These are phyloP conservation scores for Cephus rjabovi DNA, from an alignment of 2,888 invertebrate genomes.

Conservation along the genomic window DNA sequence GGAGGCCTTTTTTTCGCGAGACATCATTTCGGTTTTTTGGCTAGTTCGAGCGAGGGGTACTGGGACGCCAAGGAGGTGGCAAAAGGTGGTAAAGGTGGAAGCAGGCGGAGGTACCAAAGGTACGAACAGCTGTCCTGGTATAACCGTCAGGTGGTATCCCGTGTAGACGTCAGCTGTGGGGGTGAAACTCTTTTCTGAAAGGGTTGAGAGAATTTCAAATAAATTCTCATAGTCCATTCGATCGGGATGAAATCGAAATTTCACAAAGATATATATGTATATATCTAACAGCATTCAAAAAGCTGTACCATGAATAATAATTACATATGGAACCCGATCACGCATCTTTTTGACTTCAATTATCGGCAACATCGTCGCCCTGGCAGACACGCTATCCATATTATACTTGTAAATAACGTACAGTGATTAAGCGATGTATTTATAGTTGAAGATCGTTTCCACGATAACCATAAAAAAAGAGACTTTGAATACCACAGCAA, in stretches of 20 bases:
- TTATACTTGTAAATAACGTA: background rate
- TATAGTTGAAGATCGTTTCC: background rate
- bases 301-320: background rate
- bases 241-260: conserved; percentile 17
- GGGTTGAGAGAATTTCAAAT: conserved; percentile 38
- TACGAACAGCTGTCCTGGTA: conserved; percentile 51
- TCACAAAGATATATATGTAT: background rate
- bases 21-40: conserved; percentile 41
- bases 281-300: background rate
- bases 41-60: conserved; percentile 8
- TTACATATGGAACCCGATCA: background rate
- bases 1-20: conserved; percentile 3
- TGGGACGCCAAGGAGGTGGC: conserved; percentile 6
- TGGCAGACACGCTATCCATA: background rate
- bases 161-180: conserved; percentile 55
- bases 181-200: conserved; percentile 46
- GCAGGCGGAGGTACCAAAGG: background rate
- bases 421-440: background rate
- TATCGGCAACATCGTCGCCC: background rate
- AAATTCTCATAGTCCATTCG: conserved; percentile 27
- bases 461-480: background rate
- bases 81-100: conserved; percentile 18
- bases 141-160: conserved; percentile 56
- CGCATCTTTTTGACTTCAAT: background rate
- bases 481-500: background rate